Percentiles rank a stretch among this genome's conserved stretches.
phyloP scores from a whole-genome alignment of 2,888 invertebrate species.

The Caenorhabditis sp. region DNA sequence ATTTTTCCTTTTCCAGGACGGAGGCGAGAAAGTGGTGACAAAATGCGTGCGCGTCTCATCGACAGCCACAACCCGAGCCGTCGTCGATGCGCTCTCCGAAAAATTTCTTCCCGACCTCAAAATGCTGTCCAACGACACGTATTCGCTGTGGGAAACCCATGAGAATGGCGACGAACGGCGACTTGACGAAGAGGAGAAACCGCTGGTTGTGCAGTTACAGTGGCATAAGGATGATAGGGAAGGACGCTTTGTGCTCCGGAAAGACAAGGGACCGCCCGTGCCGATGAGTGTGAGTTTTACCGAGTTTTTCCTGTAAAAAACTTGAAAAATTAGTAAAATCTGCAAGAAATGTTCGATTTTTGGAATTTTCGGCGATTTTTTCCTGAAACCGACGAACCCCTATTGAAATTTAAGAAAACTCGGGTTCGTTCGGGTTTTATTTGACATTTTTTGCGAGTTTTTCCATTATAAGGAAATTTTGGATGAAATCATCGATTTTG shows the following conservation, averaged over 20 bases:
- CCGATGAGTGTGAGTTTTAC: conserved; percentile 66
- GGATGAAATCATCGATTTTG: too few species aligned
- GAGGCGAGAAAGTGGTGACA: conserved; percentile 97
- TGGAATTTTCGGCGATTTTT: too few species aligned
- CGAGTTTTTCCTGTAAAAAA: background rate
- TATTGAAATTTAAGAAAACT: too few species aligned
- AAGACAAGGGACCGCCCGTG: conserved; percentile 59
- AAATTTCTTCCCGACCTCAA: conserved; percentile 99
- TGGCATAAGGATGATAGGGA: conserved; percentile 99
- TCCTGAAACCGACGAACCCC: too few species aligned
- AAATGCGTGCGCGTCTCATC: conserved; percentile 98
- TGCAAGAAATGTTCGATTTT: too few species aligned
- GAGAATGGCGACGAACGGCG: conserved; percentile 92
- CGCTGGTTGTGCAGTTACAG: conserved; percentile 96
- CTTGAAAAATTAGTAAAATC: too few species aligned
- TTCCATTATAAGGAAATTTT: too few species aligned
- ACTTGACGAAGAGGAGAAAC: conserved; percentile 93
- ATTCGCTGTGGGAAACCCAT: conserved; percentile 88
- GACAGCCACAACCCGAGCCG: conserved; percentile 93
- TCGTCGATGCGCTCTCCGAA: conserved; percentile 97
- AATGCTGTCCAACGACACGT: conserved; percentile 89
- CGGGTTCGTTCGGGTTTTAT: too few species aligned
- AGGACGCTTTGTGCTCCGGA: conserved; percentile 93
- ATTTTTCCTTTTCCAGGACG: conserved; percentile 87
- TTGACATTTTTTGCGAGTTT: too few species aligned